Conservation (phyloP, 2,113 vertebrate genomes). For the Platycercus adscitus region DNA sequence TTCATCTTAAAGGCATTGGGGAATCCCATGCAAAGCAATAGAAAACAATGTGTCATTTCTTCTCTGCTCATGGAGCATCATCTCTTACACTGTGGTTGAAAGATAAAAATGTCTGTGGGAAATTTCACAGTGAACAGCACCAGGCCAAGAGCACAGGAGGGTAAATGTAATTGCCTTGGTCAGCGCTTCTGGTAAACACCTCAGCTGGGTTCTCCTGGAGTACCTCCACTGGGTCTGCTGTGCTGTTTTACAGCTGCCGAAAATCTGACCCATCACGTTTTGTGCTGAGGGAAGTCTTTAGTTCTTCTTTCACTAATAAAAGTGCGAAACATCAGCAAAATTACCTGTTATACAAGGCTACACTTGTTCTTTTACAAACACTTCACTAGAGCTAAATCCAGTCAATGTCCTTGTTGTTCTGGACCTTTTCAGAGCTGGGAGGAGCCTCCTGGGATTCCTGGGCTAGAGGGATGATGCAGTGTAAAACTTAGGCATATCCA, state of each 20-base stretch:
- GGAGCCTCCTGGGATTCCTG: neutral
- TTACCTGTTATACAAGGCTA: neutral
- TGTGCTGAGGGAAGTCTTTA: neutral
- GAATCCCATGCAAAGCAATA: neutral
- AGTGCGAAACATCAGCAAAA: neutral
- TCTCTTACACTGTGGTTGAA: neutral
- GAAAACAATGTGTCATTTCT: neutral
- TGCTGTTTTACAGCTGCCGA: neutral
- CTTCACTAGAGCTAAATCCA: neutral
- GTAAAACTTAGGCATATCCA: neutral
- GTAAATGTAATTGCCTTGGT: neutral
- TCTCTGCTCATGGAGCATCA: neutral
- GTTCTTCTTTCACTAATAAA: neutral
- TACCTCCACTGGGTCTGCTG: neutral
- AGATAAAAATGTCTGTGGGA: neutral
- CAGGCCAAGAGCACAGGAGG: neutral
- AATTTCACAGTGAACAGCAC: neutral
- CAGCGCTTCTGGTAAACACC: neutral
- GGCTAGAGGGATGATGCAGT: neutral
- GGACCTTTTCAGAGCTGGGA: neutral
- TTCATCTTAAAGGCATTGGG: neutral
- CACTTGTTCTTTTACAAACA: neutral
- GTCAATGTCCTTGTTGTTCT: neutral
- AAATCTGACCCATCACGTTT: neutral
- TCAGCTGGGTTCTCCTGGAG: neutral